phyloP scores from a whole-genome alignment of 2,888 invertebrate genomes.

The Cistogaster globosa region DNA sequence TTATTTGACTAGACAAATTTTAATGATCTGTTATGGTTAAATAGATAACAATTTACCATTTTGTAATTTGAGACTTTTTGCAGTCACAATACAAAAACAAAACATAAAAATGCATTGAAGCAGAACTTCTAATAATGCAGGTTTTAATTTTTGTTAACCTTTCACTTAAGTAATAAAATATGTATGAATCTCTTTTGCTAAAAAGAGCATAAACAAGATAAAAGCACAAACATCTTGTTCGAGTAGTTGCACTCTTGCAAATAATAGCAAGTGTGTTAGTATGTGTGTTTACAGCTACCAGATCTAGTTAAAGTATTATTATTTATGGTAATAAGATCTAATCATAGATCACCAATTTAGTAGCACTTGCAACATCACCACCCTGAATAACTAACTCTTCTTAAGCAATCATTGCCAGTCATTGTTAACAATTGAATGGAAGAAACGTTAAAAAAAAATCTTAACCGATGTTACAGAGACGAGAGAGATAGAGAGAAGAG shows the following conservation, averaged over 20 bases:
- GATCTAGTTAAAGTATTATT: slow-evolving; percentile 49
- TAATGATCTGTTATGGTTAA: slow-evolving; percentile 33
- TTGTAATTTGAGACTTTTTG: slow-evolving; percentile 24
- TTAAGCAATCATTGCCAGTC: slow-evolving; percentile 10
- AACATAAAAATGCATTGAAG: slow-evolving; percentile 36
- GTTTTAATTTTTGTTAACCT: neutral
- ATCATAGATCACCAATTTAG: slow-evolving; percentile 37
- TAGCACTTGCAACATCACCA: slow-evolving; percentile 36
- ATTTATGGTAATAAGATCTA: slow-evolving; percentile 44
- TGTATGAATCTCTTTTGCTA: neutral
- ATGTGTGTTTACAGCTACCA: slow-evolving; percentile 5
- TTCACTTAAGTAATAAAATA: slow-evolving; percentile 22
- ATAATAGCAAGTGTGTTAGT: neutral
- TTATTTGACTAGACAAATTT: slow-evolving; percentile 17
- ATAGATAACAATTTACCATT: slow-evolving; percentile 18
- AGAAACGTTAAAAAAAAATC: slow-evolving; percentile 4
- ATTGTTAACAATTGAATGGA: slow-evolving; percentile 29
- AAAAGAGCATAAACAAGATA: neutral
- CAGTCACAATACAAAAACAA: neutral
- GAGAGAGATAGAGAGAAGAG: slow-evolving; percentile 16
- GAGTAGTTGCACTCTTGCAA: neutral
- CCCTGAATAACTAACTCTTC: slow-evolving; percentile 1
- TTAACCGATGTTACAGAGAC: neutral
- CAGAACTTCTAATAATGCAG: neutral
- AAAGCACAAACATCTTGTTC: neutral